Evolutionary conservation across 2,888 invertebrate species (phyloP).

Genomic region (Agonopterix alstromeriana): DNA sequence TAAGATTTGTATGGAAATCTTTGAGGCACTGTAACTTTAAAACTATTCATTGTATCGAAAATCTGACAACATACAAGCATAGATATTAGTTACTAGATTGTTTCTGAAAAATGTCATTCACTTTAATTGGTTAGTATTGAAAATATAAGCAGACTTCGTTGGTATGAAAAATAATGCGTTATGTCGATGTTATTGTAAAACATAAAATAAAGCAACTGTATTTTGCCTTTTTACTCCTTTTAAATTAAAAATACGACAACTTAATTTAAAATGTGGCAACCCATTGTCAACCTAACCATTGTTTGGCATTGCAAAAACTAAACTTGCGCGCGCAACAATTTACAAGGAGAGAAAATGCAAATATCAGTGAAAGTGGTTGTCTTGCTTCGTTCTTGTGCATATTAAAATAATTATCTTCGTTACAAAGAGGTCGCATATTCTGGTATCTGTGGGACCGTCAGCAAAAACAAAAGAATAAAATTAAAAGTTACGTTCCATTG

Average conservation of each 20-base stretch:
- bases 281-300: conserved; percentile 7
- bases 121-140: no score
- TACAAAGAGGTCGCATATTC: conserved; percentile 25
- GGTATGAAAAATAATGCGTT: background rate
- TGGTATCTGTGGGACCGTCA: conserved; percentile 26
- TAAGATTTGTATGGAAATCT: no score
- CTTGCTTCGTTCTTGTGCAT: conserved; percentile 28
- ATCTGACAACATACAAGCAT: no score
- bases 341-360: conserved; percentile 35
- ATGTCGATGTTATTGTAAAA: background rate
- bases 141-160: no score
- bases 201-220: no score
- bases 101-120: no score
- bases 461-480: conserved; percentile 20
- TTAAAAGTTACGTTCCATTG: conserved; percentile 16
- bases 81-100: no score
- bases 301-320: conserved; percentile 18
- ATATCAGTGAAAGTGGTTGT: conserved; percentile 56
- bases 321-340: conserved; percentile 8
- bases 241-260: background rate
- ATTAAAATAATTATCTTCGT: conserved; percentile 49
- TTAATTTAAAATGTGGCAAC: background rate
- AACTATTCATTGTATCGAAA: no score
- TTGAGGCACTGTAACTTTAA: no score
- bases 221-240: background rate